phyloP scores from a whole-genome alignment of 1,140 invertebrate genomes.

The Listronotus oregonensis region DNA sequence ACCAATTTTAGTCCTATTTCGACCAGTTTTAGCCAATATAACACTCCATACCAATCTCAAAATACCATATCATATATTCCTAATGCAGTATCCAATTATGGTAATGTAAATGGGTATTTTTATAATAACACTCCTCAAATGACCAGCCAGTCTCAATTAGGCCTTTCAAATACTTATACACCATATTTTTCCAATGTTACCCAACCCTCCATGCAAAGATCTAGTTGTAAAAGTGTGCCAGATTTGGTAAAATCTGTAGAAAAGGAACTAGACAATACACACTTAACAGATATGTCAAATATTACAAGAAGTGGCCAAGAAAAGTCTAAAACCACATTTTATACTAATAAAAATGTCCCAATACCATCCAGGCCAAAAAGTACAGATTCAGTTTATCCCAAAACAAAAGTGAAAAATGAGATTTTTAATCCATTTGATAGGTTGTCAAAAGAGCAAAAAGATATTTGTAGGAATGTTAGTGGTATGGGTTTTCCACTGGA shows the following conservation, averaged over 20 bases:
- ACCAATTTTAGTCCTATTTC: conserved; percentile 5
- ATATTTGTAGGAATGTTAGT: conserved; percentile 71
- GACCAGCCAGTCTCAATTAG: conserved; percentile 12
- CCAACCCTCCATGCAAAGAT: conserved; percentile 45
- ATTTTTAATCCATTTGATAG: conserved; percentile 60
- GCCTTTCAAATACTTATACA: conserved; percentile 3
- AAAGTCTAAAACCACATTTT: conserved; percentile 11
- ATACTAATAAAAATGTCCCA: conserved; percentile 25
- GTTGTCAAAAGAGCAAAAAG: conserved; percentile 65
- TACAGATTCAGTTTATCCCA: conserved; percentile 39
- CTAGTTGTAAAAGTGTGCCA: conserved; percentile 65
- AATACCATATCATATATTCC: conserved; percentile 16
- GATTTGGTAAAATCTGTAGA: conserved; percentile 74
- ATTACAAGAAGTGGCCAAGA: background rate
- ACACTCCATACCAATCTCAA: background rate
- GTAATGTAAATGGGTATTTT: conserved; percentile 14
- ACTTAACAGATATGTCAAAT: conserved; percentile 51
- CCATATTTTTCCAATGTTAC: conserved; percentile 16
- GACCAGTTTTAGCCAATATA: conserved; percentile 18
- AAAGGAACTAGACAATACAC: conserved; percentile 65
- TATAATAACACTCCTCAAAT: conserved; percentile 10
- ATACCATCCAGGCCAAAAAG: conserved; percentile 34
- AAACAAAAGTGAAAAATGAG: conserved; percentile 33
- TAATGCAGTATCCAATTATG: background rate
- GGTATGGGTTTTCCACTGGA: conserved; percentile 84